Conservation (phyloP, 2,113 vertebrate genomes). For the Leptodactylus fuscus region DNA sequence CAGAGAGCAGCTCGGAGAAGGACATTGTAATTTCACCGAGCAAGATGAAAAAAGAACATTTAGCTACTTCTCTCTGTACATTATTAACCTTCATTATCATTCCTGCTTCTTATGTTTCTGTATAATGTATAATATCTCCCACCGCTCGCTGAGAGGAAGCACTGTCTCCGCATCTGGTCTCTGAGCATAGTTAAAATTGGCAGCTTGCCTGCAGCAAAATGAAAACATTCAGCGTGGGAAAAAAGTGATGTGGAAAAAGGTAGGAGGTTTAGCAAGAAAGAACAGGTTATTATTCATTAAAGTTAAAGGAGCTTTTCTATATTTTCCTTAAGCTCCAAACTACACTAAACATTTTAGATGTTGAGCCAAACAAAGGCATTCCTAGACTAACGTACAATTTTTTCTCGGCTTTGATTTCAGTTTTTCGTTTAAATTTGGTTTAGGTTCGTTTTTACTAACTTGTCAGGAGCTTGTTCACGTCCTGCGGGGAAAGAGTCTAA, state of each 20-base stretch:
- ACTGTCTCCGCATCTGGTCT: slow-evolving; percentile 58
- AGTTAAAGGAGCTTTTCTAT: slow-evolving; percentile 47
- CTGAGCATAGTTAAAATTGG: slow-evolving; percentile 50
- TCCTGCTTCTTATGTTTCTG: slow-evolving; percentile 59
- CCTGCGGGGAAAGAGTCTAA: neutral
- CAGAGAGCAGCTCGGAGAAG: neutral
- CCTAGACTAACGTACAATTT: neutral
- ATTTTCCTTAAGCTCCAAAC: slow-evolving; percentile 47
- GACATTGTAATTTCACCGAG: slow-evolving; percentile 2
- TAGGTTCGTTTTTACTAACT: neutral
- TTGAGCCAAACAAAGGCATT: slow-evolving; percentile 43
- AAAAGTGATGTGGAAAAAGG: slow-evolving; percentile 52
- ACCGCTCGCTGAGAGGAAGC: slow-evolving; percentile 58
- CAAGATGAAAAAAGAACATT: slow-evolving; percentile 55
- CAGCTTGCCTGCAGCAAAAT: slow-evolving; percentile 59
- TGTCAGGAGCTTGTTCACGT: neutral
- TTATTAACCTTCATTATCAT: slow-evolving; percentile 61
- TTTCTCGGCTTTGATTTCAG: slow-evolving; percentile 35
- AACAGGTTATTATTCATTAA: slow-evolving; percentile 60
- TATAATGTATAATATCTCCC: slow-evolving; percentile 59
- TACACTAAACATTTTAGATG: slow-evolving; percentile 33
- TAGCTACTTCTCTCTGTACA: slow-evolving; percentile 47
- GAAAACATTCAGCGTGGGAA: slow-evolving; percentile 61
- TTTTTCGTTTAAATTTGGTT: slow-evolving; percentile 2
- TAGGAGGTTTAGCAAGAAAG: slow-evolving; percentile 57